These are phyloP conservation scores for Melieria omissa DNA, from an alignment of 2,888 invertebrate species.

Conservation along the genomic window DNA sequence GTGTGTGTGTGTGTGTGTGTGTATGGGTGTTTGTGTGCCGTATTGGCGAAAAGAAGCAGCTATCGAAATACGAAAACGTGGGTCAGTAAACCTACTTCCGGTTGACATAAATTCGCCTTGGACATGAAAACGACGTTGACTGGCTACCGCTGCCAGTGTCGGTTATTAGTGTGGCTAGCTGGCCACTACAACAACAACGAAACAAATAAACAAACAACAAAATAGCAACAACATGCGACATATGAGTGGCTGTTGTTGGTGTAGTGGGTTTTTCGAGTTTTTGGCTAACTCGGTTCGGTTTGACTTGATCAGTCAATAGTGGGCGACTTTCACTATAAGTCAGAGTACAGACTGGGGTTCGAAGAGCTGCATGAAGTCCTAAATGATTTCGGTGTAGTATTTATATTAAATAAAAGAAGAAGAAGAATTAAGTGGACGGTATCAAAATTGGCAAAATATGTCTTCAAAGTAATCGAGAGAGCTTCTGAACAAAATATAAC, in stretches of 20 bases:
- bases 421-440: too few species aligned
- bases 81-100: conserved; percentile 69
- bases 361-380: too few species aligned
- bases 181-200: not conserved
- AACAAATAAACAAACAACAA: not conserved
- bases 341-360: too few species aligned
- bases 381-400: too few species aligned
- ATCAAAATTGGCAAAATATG: too few species aligned
- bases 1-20: conserved; percentile 13
- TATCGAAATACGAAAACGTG: conserved; percentile 58
- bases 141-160: not conserved
- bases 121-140: conserved; percentile 64
- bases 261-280: too few species aligned
- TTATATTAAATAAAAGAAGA: too few species aligned
- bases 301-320: not conserved
- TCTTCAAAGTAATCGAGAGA: too few species aligned
- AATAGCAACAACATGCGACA: not conserved
- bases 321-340: too few species aligned
- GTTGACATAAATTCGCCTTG: conserved; percentile 68
- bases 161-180: not conserved
- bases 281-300: not conserved
- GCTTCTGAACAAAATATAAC: too few species aligned
- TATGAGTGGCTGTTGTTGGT: too few species aligned
- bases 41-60: conserved; percentile 25
- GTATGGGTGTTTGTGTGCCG: conserved; percentile 10